Percentiles rank a stretch among this genome's conserved stretches.
Conservation (phyloP, 2,888 invertebrate genomes). For the Leucophenga montana region DNA sequence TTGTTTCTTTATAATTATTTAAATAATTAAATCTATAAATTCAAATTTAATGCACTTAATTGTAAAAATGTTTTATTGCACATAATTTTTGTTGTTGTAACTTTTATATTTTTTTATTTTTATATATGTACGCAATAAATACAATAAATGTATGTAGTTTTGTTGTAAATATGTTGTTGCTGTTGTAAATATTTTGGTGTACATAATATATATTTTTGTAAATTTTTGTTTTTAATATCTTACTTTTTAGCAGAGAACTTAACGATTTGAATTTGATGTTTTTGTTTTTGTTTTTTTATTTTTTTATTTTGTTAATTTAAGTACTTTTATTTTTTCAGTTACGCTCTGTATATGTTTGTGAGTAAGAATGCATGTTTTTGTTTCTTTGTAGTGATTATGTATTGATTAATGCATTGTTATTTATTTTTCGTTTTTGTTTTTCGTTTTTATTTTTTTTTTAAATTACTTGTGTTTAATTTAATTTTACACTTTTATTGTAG, state of each 20-base stretch:
- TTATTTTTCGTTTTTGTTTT: slow-evolving; percentile 5
- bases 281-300: slow-evolving; percentile 9
- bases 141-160: slow-evolving; percentile 58
- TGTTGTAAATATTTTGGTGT: slow-evolving; percentile 24
- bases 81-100: slow-evolving; percentile 25
- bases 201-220: slow-evolving; percentile 19
- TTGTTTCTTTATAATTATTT: slow-evolving; percentile 27
- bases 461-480: slow-evolving; percentile 4
- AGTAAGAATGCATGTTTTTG: background rate
- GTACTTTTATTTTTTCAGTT: background rate
- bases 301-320: slow-evolving; percentile 17
- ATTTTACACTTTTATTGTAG: slow-evolving; percentile 13
- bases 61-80: slow-evolving; percentile 24
- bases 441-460: slow-evolving; percentile 4
- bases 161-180: slow-evolving; percentile 29
- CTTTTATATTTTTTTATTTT: slow-evolving; percentile 70
- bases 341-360: background rate
- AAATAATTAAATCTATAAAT: slow-evolving; percentile 9
- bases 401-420: slow-evolving; percentile 8
- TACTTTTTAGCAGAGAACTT: slow-evolving; percentile 16
- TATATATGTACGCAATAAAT: slow-evolving; percentile 15
- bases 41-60: slow-evolving; percentile 27
- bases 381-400: slow-evolving; percentile 2
- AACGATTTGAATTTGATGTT: background rate
- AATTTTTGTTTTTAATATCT: background rate